These are phyloP conservation scores for Calliscelio sp. DNA, from an alignment of 2,888 invertebrate genomes.

Conservation along the genomic window DNA sequence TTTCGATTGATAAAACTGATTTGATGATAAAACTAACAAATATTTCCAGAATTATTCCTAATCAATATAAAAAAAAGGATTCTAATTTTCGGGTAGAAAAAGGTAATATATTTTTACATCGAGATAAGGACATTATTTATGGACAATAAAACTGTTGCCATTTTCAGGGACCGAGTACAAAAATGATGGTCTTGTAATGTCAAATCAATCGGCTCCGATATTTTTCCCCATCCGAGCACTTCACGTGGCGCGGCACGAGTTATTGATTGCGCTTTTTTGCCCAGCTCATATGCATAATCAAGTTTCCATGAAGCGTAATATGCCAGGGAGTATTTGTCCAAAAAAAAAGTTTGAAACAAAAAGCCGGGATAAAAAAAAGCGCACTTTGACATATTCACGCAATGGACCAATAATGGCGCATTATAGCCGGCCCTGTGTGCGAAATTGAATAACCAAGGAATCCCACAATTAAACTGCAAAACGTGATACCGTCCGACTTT, in stretches of 20 bases:
- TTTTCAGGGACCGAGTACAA: not conserved
- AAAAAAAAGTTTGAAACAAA: too few species aligned
- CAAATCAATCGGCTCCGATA: conserved; percentile 18
- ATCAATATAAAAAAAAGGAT: too few species aligned
- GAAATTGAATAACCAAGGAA: conserved; percentile 13
- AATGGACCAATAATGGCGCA: not conserved
- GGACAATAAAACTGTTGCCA: too few species aligned
- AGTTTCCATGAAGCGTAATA: conserved; percentile 21
- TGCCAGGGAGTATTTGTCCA: not conserved
- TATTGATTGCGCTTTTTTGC: conserved; percentile 44
- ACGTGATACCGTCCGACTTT: conserved; percentile 4
- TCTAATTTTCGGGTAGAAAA: too few species aligned
- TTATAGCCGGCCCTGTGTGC: not conserved
- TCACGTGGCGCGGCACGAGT: conserved; percentile 24
- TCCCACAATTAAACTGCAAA: conserved; percentile 11
- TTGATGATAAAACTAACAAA: too few species aligned
- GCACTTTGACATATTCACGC: conserved; percentile 9
- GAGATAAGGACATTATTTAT: too few species aligned
- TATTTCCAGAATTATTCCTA: too few species aligned
- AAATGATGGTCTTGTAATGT: conserved; percentile 17
- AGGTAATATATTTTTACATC: too few species aligned
- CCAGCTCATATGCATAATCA: conserved; percentile 40
- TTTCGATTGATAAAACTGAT: too few species aligned
- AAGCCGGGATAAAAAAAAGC: not conserved
- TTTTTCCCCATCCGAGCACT: conserved; percentile 18